Evolutionary conservation across 2,888 invertebrate genomes (phyloP), one percentile per base, ranked within the genome.

Genomic region (Coelopa pilipes): DNA sequence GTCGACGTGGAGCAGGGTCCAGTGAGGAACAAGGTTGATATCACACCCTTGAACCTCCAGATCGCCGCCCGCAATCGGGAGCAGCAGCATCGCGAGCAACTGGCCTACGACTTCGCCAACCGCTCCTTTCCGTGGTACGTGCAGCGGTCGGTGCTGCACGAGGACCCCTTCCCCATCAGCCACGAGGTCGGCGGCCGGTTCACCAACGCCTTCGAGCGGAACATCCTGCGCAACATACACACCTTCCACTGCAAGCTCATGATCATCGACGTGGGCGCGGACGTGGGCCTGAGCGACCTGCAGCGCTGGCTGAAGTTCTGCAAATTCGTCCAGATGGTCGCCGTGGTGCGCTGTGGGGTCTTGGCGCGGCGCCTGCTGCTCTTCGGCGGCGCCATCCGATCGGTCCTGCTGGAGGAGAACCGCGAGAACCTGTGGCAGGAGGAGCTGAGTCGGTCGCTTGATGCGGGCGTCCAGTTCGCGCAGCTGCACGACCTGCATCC

Each of bases 231-330:
- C 7, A 76, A 74, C 17, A 80, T 86, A 11, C 75, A 80, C 57
- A 46, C 62, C 12, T 81, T 79, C 12, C 73, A 80, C 12, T 82
- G 84, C 68, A 78, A 80, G 53, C 67, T 86, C 11, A 80, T 86
- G 76, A 63, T 85, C 12, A 80, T 85, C 60, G 83, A 85, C 78
- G 79, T 81, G 0, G 79, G 80, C 57, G 47, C 46, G 1, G 80
- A 80, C 5, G 73, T 84, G 24, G 75, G 78, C 45, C 71, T 78
- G 12, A 74, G 78, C 0, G 79, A 82, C 24, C 76, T 86, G 11
- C 67, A 79, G 13, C 78, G 83, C n/a, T 85, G 84, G 84, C 67
- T 80, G 0, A 85, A 85, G 66, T 85, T 83, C 60, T 78, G 81
- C 1, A 76, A 79, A 0, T 86, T 81, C 71, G 78, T 78, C 2